These are phyloP conservation scores for Pemphredon lugubris DNA, from an alignment of 2,888 invertebrate genomes.

Conservation along the genomic window DNA sequence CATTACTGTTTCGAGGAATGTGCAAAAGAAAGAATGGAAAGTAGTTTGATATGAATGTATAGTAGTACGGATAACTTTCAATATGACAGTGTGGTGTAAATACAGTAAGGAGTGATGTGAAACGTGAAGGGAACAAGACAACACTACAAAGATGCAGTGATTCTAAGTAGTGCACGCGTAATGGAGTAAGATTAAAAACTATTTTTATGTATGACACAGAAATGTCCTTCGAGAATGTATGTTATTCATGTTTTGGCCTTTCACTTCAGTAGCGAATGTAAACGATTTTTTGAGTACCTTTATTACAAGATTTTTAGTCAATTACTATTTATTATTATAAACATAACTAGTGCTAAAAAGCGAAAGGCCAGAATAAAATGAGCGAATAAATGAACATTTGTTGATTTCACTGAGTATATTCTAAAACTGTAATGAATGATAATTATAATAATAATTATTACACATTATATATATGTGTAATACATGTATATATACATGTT, in stretches of 20 bases:
- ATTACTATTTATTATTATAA: constrained; percentile 62
- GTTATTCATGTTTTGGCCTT: constrained; percentile 64
- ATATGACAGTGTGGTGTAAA: constrained; percentile 67
- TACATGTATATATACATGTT: too few species aligned
- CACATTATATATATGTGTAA: constrained; percentile 72
- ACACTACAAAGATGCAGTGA: constrained; percentile 54
- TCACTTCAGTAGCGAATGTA: constrained; percentile 56
- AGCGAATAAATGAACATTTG: constrained; percentile 63
- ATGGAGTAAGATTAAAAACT: constrained; percentile 66
- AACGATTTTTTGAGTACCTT: constrained; percentile 56
- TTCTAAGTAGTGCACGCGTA: constrained; percentile 51
- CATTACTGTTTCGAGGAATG: constrained; percentile 38
- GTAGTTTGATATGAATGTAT: constrained; percentile 47
- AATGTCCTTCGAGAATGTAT: constrained; percentile 59
- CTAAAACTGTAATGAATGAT: constrained; percentile 67
- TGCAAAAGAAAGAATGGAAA: constrained; percentile 46
- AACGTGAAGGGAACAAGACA: constrained; percentile 69
- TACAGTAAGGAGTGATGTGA: constrained; percentile 54
- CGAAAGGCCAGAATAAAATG: constrained; percentile 63
- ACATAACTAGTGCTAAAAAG: constrained; percentile 57
- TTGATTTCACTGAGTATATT: constrained; percentile 62
- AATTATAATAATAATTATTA: constrained; percentile 68
- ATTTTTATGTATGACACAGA: constrained; percentile 71
- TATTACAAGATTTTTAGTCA: constrained; percentile 62
- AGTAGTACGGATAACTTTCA: constrained; percentile 43